Percentiles rank a stretch among this genome's conserved stretches.
Conservation (phyloP, 2,113 vertebrate genomes). For the Verasper variegatus region DNA sequence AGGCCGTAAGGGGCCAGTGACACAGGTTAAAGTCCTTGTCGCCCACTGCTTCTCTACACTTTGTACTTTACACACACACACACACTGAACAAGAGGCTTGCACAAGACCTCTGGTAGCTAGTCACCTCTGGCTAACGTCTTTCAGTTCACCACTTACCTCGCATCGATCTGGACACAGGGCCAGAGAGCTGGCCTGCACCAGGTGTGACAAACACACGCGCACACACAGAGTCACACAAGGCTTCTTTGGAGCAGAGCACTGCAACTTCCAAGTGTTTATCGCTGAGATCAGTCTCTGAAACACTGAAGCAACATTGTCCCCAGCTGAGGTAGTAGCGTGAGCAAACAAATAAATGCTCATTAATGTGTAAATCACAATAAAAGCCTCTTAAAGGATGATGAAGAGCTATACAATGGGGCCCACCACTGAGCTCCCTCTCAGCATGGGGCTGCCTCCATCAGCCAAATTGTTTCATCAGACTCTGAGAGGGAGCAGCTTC, state of each 20-base stretch:
- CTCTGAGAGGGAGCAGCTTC: constrained; percentile 51
- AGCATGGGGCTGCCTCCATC: constrained; percentile 69
- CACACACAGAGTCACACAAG: constrained; percentile 5
- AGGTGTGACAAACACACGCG: constrained; percentile 45
- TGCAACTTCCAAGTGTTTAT: constrained; percentile 33
- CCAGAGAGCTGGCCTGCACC: constrained; percentile 54
- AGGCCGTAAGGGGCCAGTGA: constrained; percentile 51
- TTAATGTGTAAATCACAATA: constrained; percentile 80
- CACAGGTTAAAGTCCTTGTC: constrained; percentile 71
- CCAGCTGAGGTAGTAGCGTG: constrained; percentile 61
- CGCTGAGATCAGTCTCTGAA: constrained; percentile 25
- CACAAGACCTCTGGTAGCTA: constrained; percentile 53
- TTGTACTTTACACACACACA: constrained; percentile 14
- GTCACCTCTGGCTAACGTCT: constrained; percentile 58
- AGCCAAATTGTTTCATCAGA: constrained; percentile 74
- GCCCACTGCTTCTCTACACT: constrained; percentile 23
- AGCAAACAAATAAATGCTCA: constrained; percentile 76
- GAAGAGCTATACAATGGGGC: constrained; percentile 68
- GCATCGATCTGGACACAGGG: constrained; percentile 67
- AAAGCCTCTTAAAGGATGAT: constrained; percentile 78
- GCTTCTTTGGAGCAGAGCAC: constrained; percentile 3
- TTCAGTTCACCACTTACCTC: constrained; percentile 49
- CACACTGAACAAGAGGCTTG: constrained; percentile 36
- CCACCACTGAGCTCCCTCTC: constrained; percentile 66
- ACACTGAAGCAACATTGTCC: constrained; percentile 45